Evolutionary conservation across 1,140 invertebrate genomes (phyloP).

Genomic region (Drosophila truncata): DNA sequence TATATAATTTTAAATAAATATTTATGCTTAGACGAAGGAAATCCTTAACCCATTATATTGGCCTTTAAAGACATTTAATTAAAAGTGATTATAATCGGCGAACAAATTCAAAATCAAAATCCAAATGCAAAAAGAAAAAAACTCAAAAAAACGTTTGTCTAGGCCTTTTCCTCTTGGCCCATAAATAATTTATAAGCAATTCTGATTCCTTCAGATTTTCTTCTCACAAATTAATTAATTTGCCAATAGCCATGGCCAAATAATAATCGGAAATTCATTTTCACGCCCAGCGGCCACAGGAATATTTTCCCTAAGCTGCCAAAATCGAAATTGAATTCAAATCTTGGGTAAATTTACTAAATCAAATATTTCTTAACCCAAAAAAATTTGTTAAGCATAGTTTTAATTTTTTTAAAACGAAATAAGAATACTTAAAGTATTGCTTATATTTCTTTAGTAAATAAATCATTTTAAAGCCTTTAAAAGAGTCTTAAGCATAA

Average conservation of each 20-base stretch:
- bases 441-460: no score
- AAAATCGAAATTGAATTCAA: conserved; percentile 16
- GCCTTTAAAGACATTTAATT: conserved; percentile 64
- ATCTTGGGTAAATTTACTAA: conserved; percentile 19
- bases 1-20: not conserved
- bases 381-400: no score
- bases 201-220: not conserved
- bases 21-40: not conserved
- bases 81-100: conserved; percentile 68
- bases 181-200: conserved; percentile 37
- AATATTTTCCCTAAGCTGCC: conserved; percentile 23
- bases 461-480: not conserved
- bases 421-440: no score
- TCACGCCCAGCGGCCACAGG: conserved; percentile 6
- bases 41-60: conserved; percentile 20
- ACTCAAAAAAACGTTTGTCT: conserved; percentile 8
- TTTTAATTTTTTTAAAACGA: no score
- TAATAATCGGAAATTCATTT: conserved; percentile 22
- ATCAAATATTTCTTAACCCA: not conserved
- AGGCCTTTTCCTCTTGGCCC: conserved; percentile 1
- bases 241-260: conserved; percentile 20
- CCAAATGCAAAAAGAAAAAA: conserved; percentile 53
- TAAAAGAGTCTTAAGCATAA: not conserved
- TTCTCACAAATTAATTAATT: conserved; percentile 17
- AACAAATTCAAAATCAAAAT: conserved; percentile 62